phyloP scores from a whole-genome alignment of 2,888 invertebrate species.

The Petrophora chlorosata region DNA sequence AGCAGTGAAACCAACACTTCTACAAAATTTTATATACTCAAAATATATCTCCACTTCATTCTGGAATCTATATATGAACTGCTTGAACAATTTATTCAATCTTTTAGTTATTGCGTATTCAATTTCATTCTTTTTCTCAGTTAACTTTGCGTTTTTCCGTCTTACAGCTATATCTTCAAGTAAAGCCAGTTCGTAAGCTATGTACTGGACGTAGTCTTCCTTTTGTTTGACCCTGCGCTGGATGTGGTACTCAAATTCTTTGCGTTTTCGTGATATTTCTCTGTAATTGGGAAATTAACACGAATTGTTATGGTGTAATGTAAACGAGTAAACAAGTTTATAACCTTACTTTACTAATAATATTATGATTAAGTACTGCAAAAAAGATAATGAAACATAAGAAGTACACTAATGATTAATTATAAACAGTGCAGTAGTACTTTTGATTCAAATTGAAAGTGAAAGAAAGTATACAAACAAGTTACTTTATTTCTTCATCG shows the following conservation, averaged over 20 bases:
- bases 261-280: conserved; percentile 87
- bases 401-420: too few relatives aligned
- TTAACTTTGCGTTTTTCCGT: conserved; percentile 81
- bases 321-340: too few relatives aligned
- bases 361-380: too few relatives aligned
- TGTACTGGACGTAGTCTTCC: conserved; percentile 88
- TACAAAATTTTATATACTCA: conserved; percentile 91
- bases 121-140: conserved; percentile 86
- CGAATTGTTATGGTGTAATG: neutral
- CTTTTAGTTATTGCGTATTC: conserved; percentile 88
- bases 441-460: too few relatives aligned
- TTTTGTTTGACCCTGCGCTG: conserved; percentile 86
- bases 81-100: conserved; percentile 89
- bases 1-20: conserved; percentile 83
- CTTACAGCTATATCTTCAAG: conserved; percentile 86
- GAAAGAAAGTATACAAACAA: conserved; percentile 4
- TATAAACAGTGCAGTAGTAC: too few relatives aligned
- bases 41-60: conserved; percentile 90
- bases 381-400: too few relatives aligned
- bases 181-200: conserved; percentile 88
- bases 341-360: too few relatives aligned
- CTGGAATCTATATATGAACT: conserved; percentile 87
- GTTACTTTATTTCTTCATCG: conserved; percentile 87
- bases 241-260: conserved; percentile 89
- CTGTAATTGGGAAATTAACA: conserved; percentile 63